phyloP scores from a whole-genome alignment of 2,888 invertebrate genomes.

The Eretmocerus hayati region DNA sequence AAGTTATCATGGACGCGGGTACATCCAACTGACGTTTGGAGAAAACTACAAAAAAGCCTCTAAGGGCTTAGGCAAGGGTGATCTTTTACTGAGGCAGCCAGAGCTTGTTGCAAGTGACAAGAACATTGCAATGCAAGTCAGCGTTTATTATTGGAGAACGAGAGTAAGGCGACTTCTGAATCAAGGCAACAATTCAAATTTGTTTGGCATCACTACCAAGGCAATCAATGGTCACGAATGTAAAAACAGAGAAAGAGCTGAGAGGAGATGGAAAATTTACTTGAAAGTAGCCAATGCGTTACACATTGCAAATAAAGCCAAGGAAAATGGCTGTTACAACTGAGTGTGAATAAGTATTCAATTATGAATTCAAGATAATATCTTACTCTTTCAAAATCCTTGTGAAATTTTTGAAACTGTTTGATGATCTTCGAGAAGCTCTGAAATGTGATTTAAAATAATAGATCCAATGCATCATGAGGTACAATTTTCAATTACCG shows the following conservation, averaged over 20 bases:
- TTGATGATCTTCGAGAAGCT: too few species aligned
- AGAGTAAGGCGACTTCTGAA: neutral
- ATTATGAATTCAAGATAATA: too few species aligned
- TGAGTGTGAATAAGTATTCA: too few species aligned
- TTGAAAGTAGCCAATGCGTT: neutral
- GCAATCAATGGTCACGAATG: constrained; percentile 1
- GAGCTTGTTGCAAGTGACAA: constrained; percentile 9
- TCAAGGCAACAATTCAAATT: neutral
- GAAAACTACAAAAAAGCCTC: constrained; percentile 11
- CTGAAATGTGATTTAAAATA: too few species aligned
- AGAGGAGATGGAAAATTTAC: neutral
- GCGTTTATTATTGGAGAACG: constrained; percentile 9
- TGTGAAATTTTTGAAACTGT: too few species aligned
- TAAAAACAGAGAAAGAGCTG: neutral
- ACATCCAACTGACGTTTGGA: constrained; percentile 16
- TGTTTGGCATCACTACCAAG: constrained; percentile 5
- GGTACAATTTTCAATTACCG: too few species aligned
- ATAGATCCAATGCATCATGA: too few species aligned
- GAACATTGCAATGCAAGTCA: constrained; percentile 2
- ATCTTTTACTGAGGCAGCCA: constrained; percentile 3
- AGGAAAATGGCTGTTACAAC: constrained; percentile 7
- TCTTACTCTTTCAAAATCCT: too few species aligned
- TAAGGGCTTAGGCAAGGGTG: constrained; percentile 8
- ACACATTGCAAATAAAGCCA: neutral
- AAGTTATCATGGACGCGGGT: constrained; percentile 13